phyloP scores from a whole-genome alignment of 2,888 invertebrate species.

The Leptopilina syphax region DNA sequence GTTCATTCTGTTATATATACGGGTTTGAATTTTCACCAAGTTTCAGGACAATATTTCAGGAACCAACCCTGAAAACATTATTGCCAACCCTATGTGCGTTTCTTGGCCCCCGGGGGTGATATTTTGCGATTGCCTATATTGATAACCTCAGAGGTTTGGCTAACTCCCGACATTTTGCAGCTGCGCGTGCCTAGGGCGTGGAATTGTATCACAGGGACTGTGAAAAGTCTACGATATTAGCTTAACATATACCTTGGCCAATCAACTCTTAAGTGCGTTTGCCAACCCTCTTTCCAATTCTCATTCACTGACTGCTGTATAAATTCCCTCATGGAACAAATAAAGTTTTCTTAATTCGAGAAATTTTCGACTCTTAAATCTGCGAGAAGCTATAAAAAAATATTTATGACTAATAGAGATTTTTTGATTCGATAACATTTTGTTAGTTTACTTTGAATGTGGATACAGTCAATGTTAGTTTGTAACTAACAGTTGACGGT shows the following conservation, averaged over 20 bases:
- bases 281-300: not conserved
- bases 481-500: too few relatives aligned
- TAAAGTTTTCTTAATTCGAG: too few relatives aligned
- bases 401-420: too few relatives aligned
- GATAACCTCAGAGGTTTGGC: conserved; percentile 44
- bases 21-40: not conserved
- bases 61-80: not conserved
- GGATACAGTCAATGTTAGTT: too few relatives aligned
- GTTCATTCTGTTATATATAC: too few relatives aligned
- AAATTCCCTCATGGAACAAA: too few relatives aligned
- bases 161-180: conserved; percentile 33
- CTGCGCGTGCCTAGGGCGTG: conserved; percentile 36
- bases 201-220: conserved; percentile 41
- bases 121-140: conserved; percentile 49
- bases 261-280: conserved; percentile 5
- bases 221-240: conserved; percentile 28
- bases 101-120: conserved; percentile 28
- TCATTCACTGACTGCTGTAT: not conserved
- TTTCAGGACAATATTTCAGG: not conserved
- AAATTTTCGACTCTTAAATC: too few relatives aligned
- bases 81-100: conserved; percentile 25
- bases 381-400: too few relatives aligned
- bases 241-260: conserved; percentile 16
- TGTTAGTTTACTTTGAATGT: too few relatives aligned
- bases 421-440: too few relatives aligned